These are phyloP conservation scores for Acronicta psi DNA, from an alignment of 2,888 invertebrate genomes.

Conservation along the genomic window DNA sequence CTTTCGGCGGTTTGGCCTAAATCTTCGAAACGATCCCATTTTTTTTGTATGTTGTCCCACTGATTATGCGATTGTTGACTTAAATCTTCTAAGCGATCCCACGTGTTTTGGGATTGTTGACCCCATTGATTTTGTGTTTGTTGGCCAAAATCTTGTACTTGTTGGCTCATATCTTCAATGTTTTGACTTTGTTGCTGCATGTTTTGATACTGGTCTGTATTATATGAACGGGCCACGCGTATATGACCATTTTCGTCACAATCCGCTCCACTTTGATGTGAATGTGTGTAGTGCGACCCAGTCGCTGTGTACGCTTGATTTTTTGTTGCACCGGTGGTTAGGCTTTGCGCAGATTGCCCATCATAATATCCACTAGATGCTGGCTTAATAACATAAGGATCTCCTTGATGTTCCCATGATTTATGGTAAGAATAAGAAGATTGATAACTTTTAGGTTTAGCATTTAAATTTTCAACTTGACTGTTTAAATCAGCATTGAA, in stretches of 20 bases:
- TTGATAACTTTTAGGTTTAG: constrained; percentile 82
- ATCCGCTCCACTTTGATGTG: constrained; percentile 64
- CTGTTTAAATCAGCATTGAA: constrained; percentile 52
- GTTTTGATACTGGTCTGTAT: constrained; percentile 52
- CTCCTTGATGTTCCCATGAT: constrained; percentile 86
- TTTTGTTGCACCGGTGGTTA: constrained; percentile 63
- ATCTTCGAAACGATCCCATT: constrained; percentile 54
- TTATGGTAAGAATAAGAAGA: constrained; percentile 87
- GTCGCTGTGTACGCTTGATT: constrained; percentile 65
- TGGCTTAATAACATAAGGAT: constrained; percentile 84
- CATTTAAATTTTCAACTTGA: constrained; percentile 63
- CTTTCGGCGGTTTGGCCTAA: constrained; percentile 58
- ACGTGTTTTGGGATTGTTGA: constrained; percentile 61
- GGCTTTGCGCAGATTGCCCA: constrained; percentile 68
- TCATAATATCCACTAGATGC: constrained; percentile 60
- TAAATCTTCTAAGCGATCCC: constrained; percentile 61
- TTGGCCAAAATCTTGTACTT: constrained; percentile 48
- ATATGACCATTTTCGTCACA: constrained; percentile 74
- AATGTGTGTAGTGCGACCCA: constrained; percentile 62
- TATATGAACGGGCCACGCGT: constrained; percentile 74
- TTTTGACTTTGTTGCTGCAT: constrained; percentile 56
- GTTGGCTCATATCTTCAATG: constrained; percentile 56
- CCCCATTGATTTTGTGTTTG: constrained; percentile 53
- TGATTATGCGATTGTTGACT: constrained; percentile 65
- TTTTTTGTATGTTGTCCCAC: constrained; percentile 51